phyloP scores from a whole-genome alignment of 2,888 invertebrate species.

The Lasioglossum malachurum region DNA sequence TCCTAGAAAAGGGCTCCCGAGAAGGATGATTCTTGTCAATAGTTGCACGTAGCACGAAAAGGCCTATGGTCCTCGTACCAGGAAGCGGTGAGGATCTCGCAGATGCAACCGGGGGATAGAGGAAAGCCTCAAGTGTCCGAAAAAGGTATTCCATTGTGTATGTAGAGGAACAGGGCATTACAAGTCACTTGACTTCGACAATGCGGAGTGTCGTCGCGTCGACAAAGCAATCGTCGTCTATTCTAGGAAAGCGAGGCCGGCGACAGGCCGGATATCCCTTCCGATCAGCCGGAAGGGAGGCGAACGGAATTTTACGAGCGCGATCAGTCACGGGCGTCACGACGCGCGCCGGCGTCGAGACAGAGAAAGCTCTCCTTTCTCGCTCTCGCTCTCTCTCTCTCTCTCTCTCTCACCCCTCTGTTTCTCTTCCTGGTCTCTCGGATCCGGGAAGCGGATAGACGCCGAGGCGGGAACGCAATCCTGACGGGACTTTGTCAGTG shows the following conservation, averaged over 20 bases:
- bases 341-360: constrained; percentile 36
- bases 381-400: not conserved
- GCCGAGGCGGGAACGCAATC: constrained; percentile 35
- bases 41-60: not conserved
- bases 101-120: not conserved
- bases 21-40: not conserved
- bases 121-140: constrained; percentile 14
- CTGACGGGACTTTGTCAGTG: constrained; percentile 70
- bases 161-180: not conserved
- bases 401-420: not conserved
- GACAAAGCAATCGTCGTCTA: constrained; percentile 12
- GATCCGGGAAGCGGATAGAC: not conserved
- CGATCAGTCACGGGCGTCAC: constrained; percentile 67
- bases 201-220: not conserved
- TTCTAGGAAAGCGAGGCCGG: constrained; percentile 29
- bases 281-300: constrained; percentile 30
- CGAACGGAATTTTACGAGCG: constrained; percentile 66
- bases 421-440: not conserved
- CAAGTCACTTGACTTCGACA: constrained; percentile 20
- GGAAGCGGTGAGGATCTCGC: not conserved
- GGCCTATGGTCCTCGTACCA: not conserved
- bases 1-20: not conserved
- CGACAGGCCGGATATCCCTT: constrained; percentile 60
- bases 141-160: constrained; percentile 15
- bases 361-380: not conserved